Percentiles rank a stretch among this genome's conserved stretches.
Conservation (phyloP, 2,888 invertebrate species). For the Lasioglossum malachurum region DNA sequence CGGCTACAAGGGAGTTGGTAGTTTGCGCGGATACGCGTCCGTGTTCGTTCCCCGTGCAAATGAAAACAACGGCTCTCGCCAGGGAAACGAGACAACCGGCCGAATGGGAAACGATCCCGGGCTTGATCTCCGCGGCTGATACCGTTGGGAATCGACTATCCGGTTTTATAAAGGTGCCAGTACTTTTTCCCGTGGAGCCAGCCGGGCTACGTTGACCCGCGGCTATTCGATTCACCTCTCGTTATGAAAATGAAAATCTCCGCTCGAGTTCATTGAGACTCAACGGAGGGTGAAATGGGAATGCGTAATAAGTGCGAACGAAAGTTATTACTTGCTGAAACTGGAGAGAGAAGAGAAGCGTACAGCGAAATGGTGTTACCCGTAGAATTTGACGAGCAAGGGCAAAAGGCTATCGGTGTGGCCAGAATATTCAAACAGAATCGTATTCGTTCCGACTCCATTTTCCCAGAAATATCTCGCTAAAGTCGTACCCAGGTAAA, state of each 20-base stretch:
- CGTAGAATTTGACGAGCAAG: background rate
- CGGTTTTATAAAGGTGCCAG: slow-evolving; percentile 16
- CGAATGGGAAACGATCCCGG: background rate
- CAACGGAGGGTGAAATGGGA: slow-evolving; percentile 1
- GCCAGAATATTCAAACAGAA: background rate
- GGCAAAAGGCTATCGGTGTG: background rate
- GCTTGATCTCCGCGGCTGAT: slow-evolving; percentile 14
- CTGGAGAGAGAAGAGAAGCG: background rate
- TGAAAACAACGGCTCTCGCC: slow-evolving; percentile 29
- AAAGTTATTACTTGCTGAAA: background rate
- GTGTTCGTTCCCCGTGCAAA: slow-evolving; percentile 35
- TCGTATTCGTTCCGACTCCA: background rate
- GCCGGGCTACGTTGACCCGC: slow-evolving; percentile 10
- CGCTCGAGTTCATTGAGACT: slow-evolving; percentile 14
- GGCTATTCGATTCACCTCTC: slow-evolving; percentile 17
- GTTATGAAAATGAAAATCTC: slow-evolving; percentile 18
- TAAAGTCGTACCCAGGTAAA: background rate
- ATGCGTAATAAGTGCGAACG: background rate
- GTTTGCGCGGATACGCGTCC: background rate
- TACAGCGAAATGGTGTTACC: background rate
- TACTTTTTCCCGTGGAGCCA: slow-evolving; percentile 14
- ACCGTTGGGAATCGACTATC: slow-evolving; percentile 23
- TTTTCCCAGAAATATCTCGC: background rate
- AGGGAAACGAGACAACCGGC: background rate
- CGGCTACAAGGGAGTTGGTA: slow-evolving; percentile 31